phyloP scores from a whole-genome alignment of 2,888 invertebrate genomes.

The Colletes collaris region DNA sequence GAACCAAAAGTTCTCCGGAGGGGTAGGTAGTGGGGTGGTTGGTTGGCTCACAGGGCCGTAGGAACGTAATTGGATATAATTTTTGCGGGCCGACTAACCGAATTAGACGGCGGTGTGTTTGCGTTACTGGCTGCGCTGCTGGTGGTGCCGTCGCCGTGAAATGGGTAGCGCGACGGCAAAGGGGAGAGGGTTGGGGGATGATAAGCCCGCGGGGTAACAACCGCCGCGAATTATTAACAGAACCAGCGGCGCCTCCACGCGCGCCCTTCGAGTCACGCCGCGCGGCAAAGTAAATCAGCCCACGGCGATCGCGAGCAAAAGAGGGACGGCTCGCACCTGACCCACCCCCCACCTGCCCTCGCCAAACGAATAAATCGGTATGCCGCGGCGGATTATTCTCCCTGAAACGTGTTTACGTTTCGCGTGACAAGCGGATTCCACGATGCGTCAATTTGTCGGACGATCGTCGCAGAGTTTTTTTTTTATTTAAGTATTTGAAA shows the following conservation, averaged over 20 bases:
- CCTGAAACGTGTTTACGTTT: constrained; percentile 24
- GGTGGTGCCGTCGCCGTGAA: constrained; percentile 51
- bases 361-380: constrained; percentile 52
- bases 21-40: constrained; percentile 38
- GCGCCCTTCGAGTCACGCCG: constrained; percentile 64
- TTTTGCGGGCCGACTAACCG: constrained; percentile 76
- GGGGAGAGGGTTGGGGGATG: constrained; percentile 49
- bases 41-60: constrained; percentile 62
- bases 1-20: constrained; percentile 50
- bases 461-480: no score
- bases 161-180: constrained; percentile 48
- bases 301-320: constrained; percentile 61
- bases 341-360: neutral
- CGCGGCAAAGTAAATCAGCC: constrained; percentile 69
- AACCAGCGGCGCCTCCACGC: constrained; percentile 61
- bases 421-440: constrained; percentile 8
- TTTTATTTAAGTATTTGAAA: no score
- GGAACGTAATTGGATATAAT: constrained; percentile 78
- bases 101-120: constrained; percentile 75
- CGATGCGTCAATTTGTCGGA: neutral
- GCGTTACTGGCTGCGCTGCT: constrained; percentile 67
- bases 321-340: constrained; percentile 34
- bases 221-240: constrained; percentile 73
- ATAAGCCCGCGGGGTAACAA: constrained; percentile 70
- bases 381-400: constrained; percentile 47